Conservation (phyloP, 2,888 invertebrate species). For the Cryptus armator region DNA sequence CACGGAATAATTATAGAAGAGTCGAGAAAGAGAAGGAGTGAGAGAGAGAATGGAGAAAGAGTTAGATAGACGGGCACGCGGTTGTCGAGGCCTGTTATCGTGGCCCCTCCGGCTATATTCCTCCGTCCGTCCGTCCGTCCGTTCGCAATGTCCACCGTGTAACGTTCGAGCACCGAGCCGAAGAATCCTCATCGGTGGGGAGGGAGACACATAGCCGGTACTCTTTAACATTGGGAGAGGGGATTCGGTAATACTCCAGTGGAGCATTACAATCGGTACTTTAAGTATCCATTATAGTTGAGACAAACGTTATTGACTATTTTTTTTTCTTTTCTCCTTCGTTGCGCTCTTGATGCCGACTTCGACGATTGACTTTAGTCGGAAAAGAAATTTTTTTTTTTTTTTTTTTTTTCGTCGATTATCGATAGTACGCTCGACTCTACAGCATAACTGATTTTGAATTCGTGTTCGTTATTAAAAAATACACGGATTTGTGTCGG, state of each 20-base stretch:
- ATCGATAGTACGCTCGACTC: too few relatives aligned
- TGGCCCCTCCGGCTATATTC: conserved; percentile 50
- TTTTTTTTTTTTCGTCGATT: too few relatives aligned
- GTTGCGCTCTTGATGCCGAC: background rate
- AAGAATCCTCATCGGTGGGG: conserved; percentile 58
- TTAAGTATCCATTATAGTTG: background rate
- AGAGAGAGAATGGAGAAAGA: conserved; percentile 46
- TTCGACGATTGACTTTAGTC: background rate
- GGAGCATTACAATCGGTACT: conserved; percentile 24
- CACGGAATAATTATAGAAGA: conserved; percentile 80
- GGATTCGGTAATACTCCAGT: conserved; percentile 7
- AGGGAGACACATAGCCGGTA: conserved; percentile 6
- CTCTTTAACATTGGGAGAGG: conserved; percentile 24
- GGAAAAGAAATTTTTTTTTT: background rate
- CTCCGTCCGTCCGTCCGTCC: conserved; percentile 16
- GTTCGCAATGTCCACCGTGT: conserved; percentile 16
- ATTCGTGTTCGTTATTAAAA: too few relatives aligned
- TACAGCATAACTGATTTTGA: too few relatives aligned
- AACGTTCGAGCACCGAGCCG: conserved; percentile 27
- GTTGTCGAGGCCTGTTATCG: conserved; percentile 61
- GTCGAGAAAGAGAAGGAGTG: conserved; percentile 40
- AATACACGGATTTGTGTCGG: too few relatives aligned
- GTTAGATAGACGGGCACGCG: conserved; percentile 15
- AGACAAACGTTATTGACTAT: background rate
- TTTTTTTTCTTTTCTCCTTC: background rate